These are phyloP conservation scores for Ophioninae sp. DNA, from an alignment of 2,888 invertebrate species.

Conservation along the genomic window DNA sequence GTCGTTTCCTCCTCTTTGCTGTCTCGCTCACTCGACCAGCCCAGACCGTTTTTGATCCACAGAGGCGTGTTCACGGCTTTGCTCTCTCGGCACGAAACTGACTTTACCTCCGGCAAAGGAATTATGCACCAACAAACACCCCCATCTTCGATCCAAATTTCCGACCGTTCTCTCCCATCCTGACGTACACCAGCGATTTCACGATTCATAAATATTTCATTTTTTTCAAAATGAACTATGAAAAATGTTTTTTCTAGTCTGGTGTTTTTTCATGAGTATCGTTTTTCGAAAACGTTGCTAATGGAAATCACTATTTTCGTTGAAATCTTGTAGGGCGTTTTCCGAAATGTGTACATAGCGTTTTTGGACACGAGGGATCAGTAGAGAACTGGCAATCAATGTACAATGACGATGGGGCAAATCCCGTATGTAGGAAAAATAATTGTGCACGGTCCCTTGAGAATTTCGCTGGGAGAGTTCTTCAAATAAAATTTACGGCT, in stretches of 20 bases:
- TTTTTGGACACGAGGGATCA: neutral
- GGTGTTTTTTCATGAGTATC: neutral
- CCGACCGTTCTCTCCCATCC: neutral
- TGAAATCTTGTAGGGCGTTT: no score
- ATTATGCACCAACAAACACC: constrained; percentile 38
- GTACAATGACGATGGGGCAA: constrained; percentile 1
- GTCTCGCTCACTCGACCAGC: constrained; percentile 34
- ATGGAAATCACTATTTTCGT: constrained; percentile 10
- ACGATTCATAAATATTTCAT: neutral
- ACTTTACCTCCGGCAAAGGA: constrained; percentile 35
- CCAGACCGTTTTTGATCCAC: constrained; percentile 41
- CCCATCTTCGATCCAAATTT: constrained; percentile 4
- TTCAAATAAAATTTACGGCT: constrained; percentile 39
- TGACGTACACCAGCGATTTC: neutral
- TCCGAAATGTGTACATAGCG: neutral
- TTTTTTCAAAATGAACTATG: neutral
- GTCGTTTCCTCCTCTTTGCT: neutral
- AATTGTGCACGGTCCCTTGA: constrained; percentile 30
- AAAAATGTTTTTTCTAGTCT: neutral
- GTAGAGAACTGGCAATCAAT: neutral
- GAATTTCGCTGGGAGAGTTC: constrained; percentile 29
- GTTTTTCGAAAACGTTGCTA: neutral
- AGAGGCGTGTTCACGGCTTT: constrained; percentile 20
- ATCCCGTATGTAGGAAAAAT: constrained; percentile 6
- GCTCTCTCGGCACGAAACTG: constrained; percentile 27